Evolutionary conservation across 2,888 invertebrate species (phyloP), one percentile per base, ranked within the genome.

Genomic region (Aporophyla nigra): DNA sequence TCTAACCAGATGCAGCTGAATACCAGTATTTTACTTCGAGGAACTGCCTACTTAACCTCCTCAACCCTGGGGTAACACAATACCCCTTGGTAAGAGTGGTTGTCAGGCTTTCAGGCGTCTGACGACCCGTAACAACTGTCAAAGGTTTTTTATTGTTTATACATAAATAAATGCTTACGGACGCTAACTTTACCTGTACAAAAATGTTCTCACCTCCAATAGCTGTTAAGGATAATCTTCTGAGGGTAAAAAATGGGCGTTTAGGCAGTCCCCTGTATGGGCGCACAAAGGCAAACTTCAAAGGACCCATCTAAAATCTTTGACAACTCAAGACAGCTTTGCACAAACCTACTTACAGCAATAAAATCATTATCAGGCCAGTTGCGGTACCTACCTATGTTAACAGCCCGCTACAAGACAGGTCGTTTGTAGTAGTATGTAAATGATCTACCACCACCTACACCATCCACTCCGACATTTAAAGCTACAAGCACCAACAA

Each of bases 401-500:
- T 14, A 33, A 33, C 49, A 68, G 7, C 19, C 5, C 27, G 19
- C 24, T 40, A 80, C 80, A 71, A 54, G 73, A 80, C 61, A 72
- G 27, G 7, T 33, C 14, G 49, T 51, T 70, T 58, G 51, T 70
- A 51, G 40, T 43, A 7, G 2, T 59, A 77, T 80, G 83, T 59
- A 49, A 69, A 77, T 77, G 21, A 65, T 10, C 2, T 9, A 10
- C 49, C 7, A 5, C 24, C 49, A 40, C 76, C 76, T 9, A 56
- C 76, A 63, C n/a, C 14, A 14, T n/a, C 5, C 14, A 4, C 12
- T 54, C 16, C 1, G 53, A 53, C 61, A 72, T 69, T 14, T 27
- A 10, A 59, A n/a, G 40, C 24, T 33, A 79, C 70, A 68, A 40
- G 56, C 33, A 59, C n/a, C 2, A 40, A 73, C 83, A 67, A 73